Percentiles rank a stretch among this genome's conserved stretches.
phyloP scores from a whole-genome alignment of 2,113 vertebrate species.

The western clawed frog (Xenopus tropicalis) region DNA sequence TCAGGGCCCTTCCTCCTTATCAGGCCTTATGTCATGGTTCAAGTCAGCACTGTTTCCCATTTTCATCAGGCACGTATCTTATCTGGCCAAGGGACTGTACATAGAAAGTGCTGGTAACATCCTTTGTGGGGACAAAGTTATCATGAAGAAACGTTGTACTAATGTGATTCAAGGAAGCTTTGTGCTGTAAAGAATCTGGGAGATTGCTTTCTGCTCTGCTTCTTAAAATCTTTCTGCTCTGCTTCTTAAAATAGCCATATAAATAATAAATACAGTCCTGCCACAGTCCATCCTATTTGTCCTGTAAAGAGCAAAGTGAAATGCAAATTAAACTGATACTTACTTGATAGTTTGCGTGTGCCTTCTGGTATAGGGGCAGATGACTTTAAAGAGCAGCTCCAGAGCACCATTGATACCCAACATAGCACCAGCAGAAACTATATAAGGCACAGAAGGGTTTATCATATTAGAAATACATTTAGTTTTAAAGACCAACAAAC shows the following conservation, averaged over 20 bases:
- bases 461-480: constrained; percentile 8
- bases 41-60: constrained; percentile 16
- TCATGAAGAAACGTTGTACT: constrained; percentile 10
- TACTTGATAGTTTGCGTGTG: constrained; percentile 76
- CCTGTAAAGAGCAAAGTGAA: no score
- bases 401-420: constrained; percentile 79
- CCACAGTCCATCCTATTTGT: no score
- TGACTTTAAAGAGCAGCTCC: constrained; percentile 78
- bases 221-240: not conserved
- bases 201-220: not conserved
- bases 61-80: constrained; percentile 6
- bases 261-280: no score
- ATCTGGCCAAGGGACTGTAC: constrained; percentile 8
- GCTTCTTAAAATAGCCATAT: not conserved
- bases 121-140: constrained; percentile 10
- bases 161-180: constrained; percentile 2
- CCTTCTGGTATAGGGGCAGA: constrained; percentile 73
- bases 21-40: constrained; percentile 15
- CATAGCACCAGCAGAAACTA: constrained; percentile 75
- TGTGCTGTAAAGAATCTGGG: not conserved
- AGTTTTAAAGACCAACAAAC: no score
- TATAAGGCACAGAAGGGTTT: constrained; percentile 18
- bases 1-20: constrained; percentile 27
- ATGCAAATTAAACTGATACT: constrained; percentile 43
- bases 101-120: constrained; percentile 15